These are phyloP conservation scores for Lysandra bellargus DNA, from an alignment of 2,888 invertebrate species.

Conservation along the genomic window DNA sequence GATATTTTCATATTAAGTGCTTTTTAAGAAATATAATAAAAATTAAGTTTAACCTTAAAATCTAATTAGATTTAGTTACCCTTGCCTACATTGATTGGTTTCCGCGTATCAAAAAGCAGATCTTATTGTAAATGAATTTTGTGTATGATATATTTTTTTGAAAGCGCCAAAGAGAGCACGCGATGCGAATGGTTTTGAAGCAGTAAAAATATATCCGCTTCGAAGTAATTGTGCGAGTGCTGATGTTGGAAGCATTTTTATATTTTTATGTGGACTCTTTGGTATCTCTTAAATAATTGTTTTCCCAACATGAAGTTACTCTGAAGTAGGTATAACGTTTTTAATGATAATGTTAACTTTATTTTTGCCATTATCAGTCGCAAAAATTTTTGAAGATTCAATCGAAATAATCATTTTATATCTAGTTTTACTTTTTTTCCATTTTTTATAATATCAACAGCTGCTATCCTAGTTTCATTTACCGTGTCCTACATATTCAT, in stretches of 20 bases:
- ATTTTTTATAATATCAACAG: background rate
- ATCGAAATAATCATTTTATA: background rate
- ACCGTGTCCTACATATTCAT: background rate
- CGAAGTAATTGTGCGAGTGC: slow-evolving; percentile 54
- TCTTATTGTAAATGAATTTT: slow-evolving; percentile 54
- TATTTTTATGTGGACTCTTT: slow-evolving; percentile 15
- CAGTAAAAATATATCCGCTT: slow-evolving; percentile 55
- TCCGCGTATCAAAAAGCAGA: slow-evolving; percentile 51
- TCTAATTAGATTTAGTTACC: background rate
- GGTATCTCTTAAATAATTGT: slow-evolving; percentile 16
- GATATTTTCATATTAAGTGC: too few species aligned
- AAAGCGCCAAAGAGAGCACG: slow-evolving; percentile 50
- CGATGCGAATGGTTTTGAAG: slow-evolving; percentile 53
- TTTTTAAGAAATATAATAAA: too few species aligned
- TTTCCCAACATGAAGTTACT: background rate
- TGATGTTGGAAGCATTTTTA: slow-evolving; percentile 45
- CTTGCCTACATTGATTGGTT: background rate
- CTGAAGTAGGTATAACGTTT: background rate
- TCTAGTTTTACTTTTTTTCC: background rate
- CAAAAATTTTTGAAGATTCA: background rate
- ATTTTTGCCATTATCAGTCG: background rate
- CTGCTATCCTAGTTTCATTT: background rate
- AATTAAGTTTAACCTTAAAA: too few species aligned
- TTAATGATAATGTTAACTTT: background rate
- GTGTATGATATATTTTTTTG: slow-evolving; percentile 51